Evolutionary conservation across 1,140 invertebrate genomes (phyloP).

Genomic region (Lutraria rhynchaena): DNA sequence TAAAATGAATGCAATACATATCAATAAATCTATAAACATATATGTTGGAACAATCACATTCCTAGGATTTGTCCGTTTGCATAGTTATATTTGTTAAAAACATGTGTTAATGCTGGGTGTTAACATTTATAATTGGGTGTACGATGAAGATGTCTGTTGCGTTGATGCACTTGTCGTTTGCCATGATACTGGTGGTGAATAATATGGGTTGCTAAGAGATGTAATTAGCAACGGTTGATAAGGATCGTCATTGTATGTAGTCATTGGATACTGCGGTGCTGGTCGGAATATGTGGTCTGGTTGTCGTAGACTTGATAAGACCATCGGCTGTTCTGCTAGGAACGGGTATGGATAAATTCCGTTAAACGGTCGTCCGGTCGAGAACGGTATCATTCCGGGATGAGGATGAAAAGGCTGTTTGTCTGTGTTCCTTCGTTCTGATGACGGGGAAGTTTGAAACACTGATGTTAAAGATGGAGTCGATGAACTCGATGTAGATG

Average conservation of each 20-base stretch:
- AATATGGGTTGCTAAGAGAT: slow-evolving; percentile 74
- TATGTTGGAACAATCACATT: too few species aligned
- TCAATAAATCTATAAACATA: too few species aligned
- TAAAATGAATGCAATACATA: too few species aligned
- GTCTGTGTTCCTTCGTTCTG: slow-evolving; percentile 1
- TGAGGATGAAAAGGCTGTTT: not conserved
- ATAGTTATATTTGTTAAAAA: too few species aligned
- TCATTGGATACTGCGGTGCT: slow-evolving; percentile 51
- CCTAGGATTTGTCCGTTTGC: too few species aligned
- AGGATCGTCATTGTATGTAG: slow-evolving; percentile 62
- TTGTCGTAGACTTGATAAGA: slow-evolving; percentile 72
- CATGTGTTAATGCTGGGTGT: too few species aligned
- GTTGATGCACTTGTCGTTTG: not conserved
- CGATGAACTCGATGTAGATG: too few species aligned
- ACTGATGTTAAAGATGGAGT: not conserved
- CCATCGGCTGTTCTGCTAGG: slow-evolving; percentile 71
- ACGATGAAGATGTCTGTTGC: not conserved
- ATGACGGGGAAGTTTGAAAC: not conserved
- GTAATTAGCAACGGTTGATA: slow-evolving; percentile 73
- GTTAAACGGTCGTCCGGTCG: slow-evolving; percentile 56
- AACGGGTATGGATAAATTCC: slow-evolving; percentile 75
- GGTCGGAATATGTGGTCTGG: slow-evolving; percentile 66
- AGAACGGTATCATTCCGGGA: slow-evolving; percentile 27
- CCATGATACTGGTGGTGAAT: slow-evolving; percentile 47
- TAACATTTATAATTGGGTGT: too few species aligned